Evolutionary conservation across 2,888 invertebrate species (phyloP), one percentile per base, ranked within the genome.

Genomic region (Urechis unicinctus): DNA sequence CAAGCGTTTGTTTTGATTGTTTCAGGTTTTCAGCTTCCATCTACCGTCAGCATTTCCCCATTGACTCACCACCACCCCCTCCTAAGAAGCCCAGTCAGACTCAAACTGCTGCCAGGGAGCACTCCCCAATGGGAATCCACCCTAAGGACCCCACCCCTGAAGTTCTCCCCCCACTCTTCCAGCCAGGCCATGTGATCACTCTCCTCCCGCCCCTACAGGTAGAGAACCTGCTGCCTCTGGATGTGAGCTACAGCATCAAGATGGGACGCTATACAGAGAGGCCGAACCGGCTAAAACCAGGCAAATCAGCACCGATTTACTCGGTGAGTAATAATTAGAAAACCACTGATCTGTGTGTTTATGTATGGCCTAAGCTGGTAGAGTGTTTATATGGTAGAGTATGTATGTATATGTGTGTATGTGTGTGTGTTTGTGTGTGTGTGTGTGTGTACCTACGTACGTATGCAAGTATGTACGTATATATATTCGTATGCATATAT

Each of bases 111-210:
- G 50, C 61, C 65, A 56, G 24, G 52, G 50, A 17, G 53, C n/a
- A n/a, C n/a, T n/a, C n/a, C n/a, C n/a, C n/a, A n/a, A n/a, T n/a
- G n/a, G n/a, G n/a, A n/a, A n/a, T n/a, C n/a, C n/a, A n/a, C n/a
- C n/a, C n/a, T n/a, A n/a, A n/a, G n/a, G n/a, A n/a, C n/a, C n/a
- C n/a, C n/a, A n/a, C n/a, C n/a, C n/a, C n/a, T n/a, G n/a, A n/a
- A n/a, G n/a, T n/a, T n/a, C n/a, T n/a, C n/a, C n/a, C n/a, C n/a
- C n/a, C n/a, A 43, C 58, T 59, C 17, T 61, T 65, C 29, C 84
- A 91, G 60, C 91, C 94, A 3, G 95, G 90, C 0, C 96, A 97
- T 78, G 86, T 87, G 21, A 86, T 97, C 59, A 85, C 86, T 2
- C 80, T 98, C 47, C 81, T 90, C 64, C 89, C 95, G 28, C 91